Percentiles rank a stretch among this genome's conserved stretches.
phyloP scores from a whole-genome alignment of 2,797 vertebrate genomes.

The Scolopax rusticola region DNA sequence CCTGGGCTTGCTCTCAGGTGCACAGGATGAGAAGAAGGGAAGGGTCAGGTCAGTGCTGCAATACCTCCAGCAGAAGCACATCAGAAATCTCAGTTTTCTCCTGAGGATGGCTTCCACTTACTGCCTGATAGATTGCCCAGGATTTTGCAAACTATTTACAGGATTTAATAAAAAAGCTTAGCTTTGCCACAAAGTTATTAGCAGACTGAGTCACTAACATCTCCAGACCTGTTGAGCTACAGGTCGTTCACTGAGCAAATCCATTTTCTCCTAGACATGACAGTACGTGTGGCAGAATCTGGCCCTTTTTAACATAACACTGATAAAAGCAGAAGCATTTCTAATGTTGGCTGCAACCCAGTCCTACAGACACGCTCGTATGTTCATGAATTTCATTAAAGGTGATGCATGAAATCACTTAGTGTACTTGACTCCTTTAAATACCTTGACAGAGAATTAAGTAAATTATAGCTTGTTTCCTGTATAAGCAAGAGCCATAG shows the following conservation, averaged over 20 bases:
- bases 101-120: not conserved
- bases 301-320: not conserved
- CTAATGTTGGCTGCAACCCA: conserved; percentile 10
- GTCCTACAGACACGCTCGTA: not conserved
- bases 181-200: conserved; percentile 5
- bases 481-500: not conserved
- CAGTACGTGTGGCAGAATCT: not conserved
- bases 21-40: not conserved
- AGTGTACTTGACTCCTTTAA: conserved; percentile 31
- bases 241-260: not conserved
- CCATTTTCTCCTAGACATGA: not conserved
- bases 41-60: not conserved
- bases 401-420: conserved; percentile 45
- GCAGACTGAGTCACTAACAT: not conserved
- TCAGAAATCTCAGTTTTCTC: not conserved
- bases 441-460: conserved; percentile 3
- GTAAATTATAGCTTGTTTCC: not conserved
- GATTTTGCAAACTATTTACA: conserved; percentile 6
- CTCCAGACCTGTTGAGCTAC: not conserved
- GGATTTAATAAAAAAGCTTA: not conserved
- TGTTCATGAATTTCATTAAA: conserved; percentile 10
- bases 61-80: not conserved
- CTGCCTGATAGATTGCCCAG: not conserved
- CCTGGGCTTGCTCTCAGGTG: not conserved
- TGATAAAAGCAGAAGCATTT: conserved; percentile 24